phyloP scores from a whole-genome alignment of 2,113 vertebrate species.

The Cygnus buccinator region DNA sequence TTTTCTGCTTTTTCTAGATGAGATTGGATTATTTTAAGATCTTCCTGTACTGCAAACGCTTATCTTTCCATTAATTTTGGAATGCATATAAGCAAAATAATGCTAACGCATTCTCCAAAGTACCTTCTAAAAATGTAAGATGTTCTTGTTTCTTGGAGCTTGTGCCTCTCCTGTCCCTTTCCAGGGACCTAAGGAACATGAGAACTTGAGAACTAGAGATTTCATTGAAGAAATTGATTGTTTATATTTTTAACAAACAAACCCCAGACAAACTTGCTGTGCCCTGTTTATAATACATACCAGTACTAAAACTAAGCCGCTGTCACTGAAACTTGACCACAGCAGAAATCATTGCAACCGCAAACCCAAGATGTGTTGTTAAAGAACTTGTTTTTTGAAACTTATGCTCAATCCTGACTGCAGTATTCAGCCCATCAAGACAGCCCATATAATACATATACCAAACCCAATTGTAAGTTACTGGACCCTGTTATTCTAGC shows the following conservation, averaged over 20 bases:
- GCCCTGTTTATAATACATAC: neutral
- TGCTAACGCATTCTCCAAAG: neutral
- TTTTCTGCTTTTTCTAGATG: neutral
- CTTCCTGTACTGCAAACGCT: neutral
- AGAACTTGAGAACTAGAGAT: neutral
- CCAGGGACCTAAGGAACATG: neutral
- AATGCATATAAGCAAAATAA: neutral
- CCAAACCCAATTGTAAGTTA: neutral
- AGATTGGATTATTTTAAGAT: neutral
- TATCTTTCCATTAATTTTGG: neutral
- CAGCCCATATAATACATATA: fast-evolving
- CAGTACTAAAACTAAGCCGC: neutral
- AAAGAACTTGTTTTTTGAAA: neutral
- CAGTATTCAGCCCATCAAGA: neutral
- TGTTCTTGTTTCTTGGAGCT: neutral
- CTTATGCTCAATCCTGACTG: neutral
- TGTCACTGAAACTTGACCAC: neutral
- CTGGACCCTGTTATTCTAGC: neutral
- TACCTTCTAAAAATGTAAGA: neutral
- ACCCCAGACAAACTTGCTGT: neutral
- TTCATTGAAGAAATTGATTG: neutral
- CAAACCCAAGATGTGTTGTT: neutral
- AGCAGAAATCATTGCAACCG: neutral
- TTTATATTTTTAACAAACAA: neutral
- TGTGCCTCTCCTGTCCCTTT: neutral